A percentile compares a stretch with the other conserved stretches of the same genome.
phyloP scores from a whole-genome alignment of 1,140 invertebrate species.

The Diuraphis noxia region DNA sequence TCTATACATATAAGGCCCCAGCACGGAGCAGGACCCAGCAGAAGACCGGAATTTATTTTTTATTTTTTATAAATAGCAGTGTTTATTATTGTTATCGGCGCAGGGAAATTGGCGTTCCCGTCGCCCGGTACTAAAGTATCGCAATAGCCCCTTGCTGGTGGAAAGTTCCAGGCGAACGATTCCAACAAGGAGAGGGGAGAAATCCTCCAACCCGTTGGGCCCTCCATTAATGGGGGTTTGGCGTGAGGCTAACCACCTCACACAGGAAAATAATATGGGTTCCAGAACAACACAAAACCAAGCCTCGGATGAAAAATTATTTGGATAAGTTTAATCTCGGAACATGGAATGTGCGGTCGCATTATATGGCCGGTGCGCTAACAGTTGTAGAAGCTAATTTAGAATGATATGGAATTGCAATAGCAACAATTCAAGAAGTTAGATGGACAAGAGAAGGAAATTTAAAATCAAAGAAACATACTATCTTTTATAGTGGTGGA shows the following conservation, averaged over 20 bases:
- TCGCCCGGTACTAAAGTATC: too few relatives aligned
- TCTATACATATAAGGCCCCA: too few relatives aligned
- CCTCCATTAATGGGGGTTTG: constrained; percentile 31
- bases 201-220: constrained; percentile 21
- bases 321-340: constrained; percentile 27
- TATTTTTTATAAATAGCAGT: not conserved
- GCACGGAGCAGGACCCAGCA: too few relatives aligned
- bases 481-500: not conserved
- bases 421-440: constrained; percentile 27
- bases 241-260: constrained; percentile 27
- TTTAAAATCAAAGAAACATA: constrained; percentile 8
- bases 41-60: not conserved
- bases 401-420: constrained; percentile 5
- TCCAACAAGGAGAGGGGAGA: constrained; percentile 31
- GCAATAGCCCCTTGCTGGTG: constrained; percentile 7
- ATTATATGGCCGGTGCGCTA: not conserved
- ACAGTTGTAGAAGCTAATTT: constrained; percentile 31
- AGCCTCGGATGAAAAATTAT: constrained; percentile 25
- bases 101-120: too few relatives aligned
- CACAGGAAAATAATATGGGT: constrained; percentile 29
- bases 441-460: constrained; percentile 14
- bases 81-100: too few relatives aligned
- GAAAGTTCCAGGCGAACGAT: constrained; percentile 26
- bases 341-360: constrained; percentile 21
- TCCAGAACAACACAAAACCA: constrained; percentile 33